Percentiles rank a stretch among this genome's conserved stretches.
phyloP scores from a whole-genome alignment of 2,113 vertebrate species.

The Sula dactylatra region DNA sequence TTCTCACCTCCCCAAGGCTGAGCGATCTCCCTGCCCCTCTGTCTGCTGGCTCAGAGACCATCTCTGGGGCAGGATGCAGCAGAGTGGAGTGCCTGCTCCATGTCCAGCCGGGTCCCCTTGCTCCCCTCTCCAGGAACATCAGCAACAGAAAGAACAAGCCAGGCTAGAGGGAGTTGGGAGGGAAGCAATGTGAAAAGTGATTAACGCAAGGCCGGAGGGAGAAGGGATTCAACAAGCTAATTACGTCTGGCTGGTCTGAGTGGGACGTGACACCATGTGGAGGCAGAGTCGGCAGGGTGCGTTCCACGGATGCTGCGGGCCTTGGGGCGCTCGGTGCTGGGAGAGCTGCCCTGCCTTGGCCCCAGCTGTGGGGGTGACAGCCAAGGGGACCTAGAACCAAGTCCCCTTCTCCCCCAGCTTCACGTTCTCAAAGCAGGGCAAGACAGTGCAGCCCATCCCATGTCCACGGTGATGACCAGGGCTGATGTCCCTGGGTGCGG shows the following conservation, averaged over 20 bases:
- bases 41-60: accelerated
- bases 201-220: constrained; percentile 43
- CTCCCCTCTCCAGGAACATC: not conserved
- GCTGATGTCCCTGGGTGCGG: not conserved
- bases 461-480: not conserved
- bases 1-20: not conserved
- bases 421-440: not conserved
- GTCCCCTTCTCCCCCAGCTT: not conserved
- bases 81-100: not conserved
- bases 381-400: not conserved
- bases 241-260: constrained; percentile 37
- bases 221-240: constrained; percentile 56
- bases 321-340: not conserved
- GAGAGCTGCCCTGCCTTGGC: not conserved
- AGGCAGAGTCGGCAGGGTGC: not conserved
- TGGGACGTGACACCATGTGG: not conserved
- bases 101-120: not conserved
- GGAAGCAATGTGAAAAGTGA: constrained; percentile 44
- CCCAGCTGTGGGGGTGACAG: not conserved
- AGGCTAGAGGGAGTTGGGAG: constrained; percentile 10
- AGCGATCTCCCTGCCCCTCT: not conserved
- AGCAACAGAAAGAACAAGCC: not conserved
- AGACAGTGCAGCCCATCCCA: not conserved
- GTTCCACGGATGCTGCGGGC: accelerated
- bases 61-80: not conserved